Evolutionary conservation across 2,888 invertebrate genomes (phyloP).

Genomic region (Fragum sueziense): DNA sequence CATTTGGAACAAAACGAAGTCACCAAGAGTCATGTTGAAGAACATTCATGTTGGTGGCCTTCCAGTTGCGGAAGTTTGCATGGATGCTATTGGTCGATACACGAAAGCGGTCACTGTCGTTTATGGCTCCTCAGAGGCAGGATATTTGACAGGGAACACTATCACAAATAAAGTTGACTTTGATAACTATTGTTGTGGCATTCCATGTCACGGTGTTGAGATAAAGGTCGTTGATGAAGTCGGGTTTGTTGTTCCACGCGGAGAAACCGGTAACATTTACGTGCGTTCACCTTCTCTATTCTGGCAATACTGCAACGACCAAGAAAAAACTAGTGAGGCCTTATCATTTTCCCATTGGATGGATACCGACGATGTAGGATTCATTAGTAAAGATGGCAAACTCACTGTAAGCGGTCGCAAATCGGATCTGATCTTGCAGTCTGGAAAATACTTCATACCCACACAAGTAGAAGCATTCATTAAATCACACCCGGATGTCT

Average conservation of each 20-base stretch:
- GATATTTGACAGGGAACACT: background rate
- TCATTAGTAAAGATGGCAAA: slow-evolving; percentile 18
- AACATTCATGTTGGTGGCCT: slow-evolving; percentile 38
- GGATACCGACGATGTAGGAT: slow-evolving; percentile 47
- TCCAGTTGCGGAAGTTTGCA: slow-evolving; percentile 30
- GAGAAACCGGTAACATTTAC: slow-evolving; percentile 21
- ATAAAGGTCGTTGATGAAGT: slow-evolving; percentile 32
- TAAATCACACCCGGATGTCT: slow-evolving; percentile 39
- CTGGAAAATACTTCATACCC: slow-evolving; percentile 9
- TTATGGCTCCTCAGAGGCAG: slow-evolving; percentile 43
- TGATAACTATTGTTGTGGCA: slow-evolving; percentile 21
- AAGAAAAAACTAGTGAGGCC: slow-evolving; percentile 23
- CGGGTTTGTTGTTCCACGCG: slow-evolving; percentile 31
- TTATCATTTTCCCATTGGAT: slow-evolving; percentile 32
- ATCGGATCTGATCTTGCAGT: slow-evolving; percentile 32
- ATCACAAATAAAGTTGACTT: slow-evolving; percentile 11
- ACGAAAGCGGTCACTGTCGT: slow-evolving; percentile 19
- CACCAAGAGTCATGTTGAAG: slow-evolving; percentile 17
- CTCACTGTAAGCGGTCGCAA: slow-evolving; percentile 24
- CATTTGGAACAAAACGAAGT: background rate
- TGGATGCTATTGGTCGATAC: slow-evolving; percentile 30
- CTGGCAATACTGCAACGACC: slow-evolving; percentile 21
- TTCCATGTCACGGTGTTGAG: slow-evolving; percentile 37
- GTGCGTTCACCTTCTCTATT: slow-evolving; percentile 38
- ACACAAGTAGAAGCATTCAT: slow-evolving; percentile 35